These are phyloP conservation scores for Synanthedon myopaeformis DNA, from an alignment of 2,888 invertebrate genomes.

Conservation along the genomic window DNA sequence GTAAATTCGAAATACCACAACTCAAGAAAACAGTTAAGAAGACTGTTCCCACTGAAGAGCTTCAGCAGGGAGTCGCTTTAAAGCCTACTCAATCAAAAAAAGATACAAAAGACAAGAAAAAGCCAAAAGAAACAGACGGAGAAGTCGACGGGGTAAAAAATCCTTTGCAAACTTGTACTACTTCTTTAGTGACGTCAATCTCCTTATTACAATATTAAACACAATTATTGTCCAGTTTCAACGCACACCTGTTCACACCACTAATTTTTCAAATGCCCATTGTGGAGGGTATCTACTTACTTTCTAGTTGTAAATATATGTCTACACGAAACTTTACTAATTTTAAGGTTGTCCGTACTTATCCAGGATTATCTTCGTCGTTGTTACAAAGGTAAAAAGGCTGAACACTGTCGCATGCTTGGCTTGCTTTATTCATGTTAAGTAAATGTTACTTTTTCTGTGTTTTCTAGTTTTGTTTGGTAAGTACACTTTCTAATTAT, in stretches of 20 bases:
- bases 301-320: neutral
- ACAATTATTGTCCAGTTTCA: constrained; percentile 14
- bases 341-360: neutral
- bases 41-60: constrained; percentile 31
- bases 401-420: neutral
- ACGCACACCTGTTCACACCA: constrained; percentile 14
- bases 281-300: neutral
- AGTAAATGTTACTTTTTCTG: neutral
- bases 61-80: constrained; percentile 36
- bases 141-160: constrained; percentile 42
- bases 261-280: neutral
- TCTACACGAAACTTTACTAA: neutral
- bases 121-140: constrained; percentile 15
- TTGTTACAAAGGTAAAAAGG: neutral
- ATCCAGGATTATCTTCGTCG: neutral
- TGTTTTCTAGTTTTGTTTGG: neutral
- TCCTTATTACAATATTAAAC: constrained; percentile 13
- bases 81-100: constrained; percentile 1
- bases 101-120: neutral
- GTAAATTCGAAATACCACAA: constrained; percentile 61
- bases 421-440: neutral
- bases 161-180: constrained; percentile 5
- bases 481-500: neutral
- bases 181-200: constrained; percentile 23
- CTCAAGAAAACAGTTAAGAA: constrained; percentile 62